Evolutionary conservation across 23 tunicate species (phyloP).

Genomic region (Styela clava): DNA sequence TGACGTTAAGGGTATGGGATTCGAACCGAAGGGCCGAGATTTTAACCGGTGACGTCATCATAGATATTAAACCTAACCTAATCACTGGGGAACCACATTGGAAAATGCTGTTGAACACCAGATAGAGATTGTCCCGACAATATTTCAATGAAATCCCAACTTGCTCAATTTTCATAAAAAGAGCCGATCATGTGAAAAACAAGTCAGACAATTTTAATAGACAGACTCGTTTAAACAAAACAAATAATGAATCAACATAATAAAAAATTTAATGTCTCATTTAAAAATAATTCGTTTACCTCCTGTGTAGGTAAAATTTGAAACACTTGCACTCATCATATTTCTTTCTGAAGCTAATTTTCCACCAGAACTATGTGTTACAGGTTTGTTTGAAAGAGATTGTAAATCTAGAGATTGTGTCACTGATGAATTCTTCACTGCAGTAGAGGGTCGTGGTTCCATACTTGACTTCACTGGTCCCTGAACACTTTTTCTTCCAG

Average conservation of each 20-base stretch:
- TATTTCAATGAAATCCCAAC: too few species aligned
- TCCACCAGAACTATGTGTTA: neutral
- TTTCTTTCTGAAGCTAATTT: constrained; percentile 12
- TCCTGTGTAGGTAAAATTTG: constrained; percentile 29
- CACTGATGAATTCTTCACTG: neutral
- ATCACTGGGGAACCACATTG: too few species aligned
- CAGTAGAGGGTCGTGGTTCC: neutral
- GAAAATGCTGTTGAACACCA: too few species aligned
- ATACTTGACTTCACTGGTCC: constrained; percentile 16
- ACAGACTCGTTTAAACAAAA: too few species aligned
- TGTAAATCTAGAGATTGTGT: constrained; percentile 28
- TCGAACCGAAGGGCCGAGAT: too few species aligned
- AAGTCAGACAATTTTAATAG: too few species aligned
- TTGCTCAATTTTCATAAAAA: too few species aligned
- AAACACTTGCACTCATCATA: constrained; percentile 32
- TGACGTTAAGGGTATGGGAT: too few species aligned
- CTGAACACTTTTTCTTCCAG: constrained; percentile 13
- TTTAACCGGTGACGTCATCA: too few species aligned
- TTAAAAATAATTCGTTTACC: neutral
- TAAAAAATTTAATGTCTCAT: neutral
- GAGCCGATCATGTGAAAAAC: too few species aligned
- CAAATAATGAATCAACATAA: neutral
- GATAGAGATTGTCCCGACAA: too few species aligned
- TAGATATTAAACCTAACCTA: too few species aligned
- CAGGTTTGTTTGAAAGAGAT: neutral